Base-by-base conservation (phyloP, 2,888 invertebrate genomes). In the Philaethria dido region DNA sequence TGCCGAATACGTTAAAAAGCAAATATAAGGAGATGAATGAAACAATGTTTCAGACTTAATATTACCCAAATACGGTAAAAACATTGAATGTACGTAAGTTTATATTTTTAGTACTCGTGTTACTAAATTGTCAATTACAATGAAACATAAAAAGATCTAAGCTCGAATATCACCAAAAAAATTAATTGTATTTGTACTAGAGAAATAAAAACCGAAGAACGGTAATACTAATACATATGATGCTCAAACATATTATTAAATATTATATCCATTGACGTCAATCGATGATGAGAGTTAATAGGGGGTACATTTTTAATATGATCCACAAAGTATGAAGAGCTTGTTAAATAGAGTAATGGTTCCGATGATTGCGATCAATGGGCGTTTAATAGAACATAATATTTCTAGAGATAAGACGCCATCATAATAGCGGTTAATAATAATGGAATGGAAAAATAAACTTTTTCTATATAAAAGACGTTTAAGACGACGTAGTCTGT, bases 261-360 rank as follows among this genome's bases (percentile, higher is more conserved):
- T 25, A n/a, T 55, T 55, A 55, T 74, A 69, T 75, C 72, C 71
- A 82, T 80, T 90, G 89, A 88, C 88, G 88, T 90, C 90, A 89
- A 76, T 67, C 57, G 64, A 69, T 78, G 77, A 84, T 84, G 79
- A 73, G 68, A 81, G 81, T 84, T 81, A 84, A 86, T 77, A 81
- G 74, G 81, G 81, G 77, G 78, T 80, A 82, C 75, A 78, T 80
- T 84, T 79, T 78, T 80, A 80, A 84, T 77, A 74, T 66, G 57
- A 69, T 72, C 72, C 69, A 66, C 65, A 66, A 62, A 69, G 52
- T 57, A 63, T 69, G 62, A 50, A 70, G 70, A 73, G 63, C 54
- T 72, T 71, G 71, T 72, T 71, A 71, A 73, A 75, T 72, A 70
- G 64, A 64, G 69, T 66, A 74, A 74, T 76, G 70, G 71, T 70